Evolutionary conservation across 2,113 vertebrate genomes (phyloP).

Genomic region (Tautogolabrus adspersus): DNA sequence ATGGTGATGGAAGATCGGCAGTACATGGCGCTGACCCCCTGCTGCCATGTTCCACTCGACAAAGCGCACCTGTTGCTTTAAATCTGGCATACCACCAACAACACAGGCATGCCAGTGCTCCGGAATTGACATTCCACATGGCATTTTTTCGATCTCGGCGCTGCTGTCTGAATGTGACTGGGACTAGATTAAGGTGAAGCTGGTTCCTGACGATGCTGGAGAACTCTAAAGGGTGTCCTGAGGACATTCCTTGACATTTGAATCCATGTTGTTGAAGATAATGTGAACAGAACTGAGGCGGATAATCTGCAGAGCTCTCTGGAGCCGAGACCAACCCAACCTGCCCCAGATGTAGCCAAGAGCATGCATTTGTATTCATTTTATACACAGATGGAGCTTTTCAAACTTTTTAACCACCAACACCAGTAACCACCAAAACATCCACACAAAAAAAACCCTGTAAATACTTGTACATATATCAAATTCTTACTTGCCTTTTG

Average conservation of each 20-base stretch:
- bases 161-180: slow-evolving; percentile 16
- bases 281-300: slow-evolving; percentile 44
- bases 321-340: background rate
- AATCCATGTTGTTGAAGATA: slow-evolving; percentile 35
- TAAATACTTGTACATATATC: slow-evolving; percentile 71
- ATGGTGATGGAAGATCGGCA: no score
- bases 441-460: slow-evolving; percentile 8
- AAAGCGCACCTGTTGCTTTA: no score
- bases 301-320: slow-evolving; percentile 17
- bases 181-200: slow-evolving; percentile 57
- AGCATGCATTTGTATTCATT: slow-evolving; percentile 34
- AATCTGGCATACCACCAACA: no score
- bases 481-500: slow-evolving; percentile 53
- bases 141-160: no score
- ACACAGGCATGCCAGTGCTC: no score
- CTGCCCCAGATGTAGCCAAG: slow-evolving; percentile 14
- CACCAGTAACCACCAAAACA: slow-evolving; percentile 36
- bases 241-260: slow-evolving; percentile 37
- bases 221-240: slow-evolving; percentile 26
- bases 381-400: slow-evolving; percentile 19
- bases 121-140: no score
- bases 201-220: slow-evolving; percentile 43
- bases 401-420: slow-evolving; percentile 11
- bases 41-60: no score
- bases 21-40: no score